Evolutionary conservation across 2,113 vertebrate genomes (phyloP).

Genomic region (Albula goreensis): DNA sequence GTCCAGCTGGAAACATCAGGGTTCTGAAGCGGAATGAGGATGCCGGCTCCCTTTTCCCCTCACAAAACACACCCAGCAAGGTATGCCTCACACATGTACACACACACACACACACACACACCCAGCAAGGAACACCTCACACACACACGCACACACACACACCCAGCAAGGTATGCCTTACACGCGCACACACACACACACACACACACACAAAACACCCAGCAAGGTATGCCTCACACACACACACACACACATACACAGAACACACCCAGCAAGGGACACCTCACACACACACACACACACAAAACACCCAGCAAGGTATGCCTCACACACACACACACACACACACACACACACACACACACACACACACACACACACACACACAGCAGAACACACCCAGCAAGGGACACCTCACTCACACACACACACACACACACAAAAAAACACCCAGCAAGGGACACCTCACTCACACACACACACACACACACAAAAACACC

Average conservation of each 20-base stretch:
- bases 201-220: slow-evolving; percentile 34
- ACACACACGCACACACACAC: background rate
- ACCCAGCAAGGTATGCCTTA: slow-evolving; percentile 58
- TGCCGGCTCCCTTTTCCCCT: slow-evolving; percentile 34
- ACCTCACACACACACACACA: background rate
- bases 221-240: slow-evolving; percentile 61
- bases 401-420: too few species aligned
- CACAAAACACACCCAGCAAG: slow-evolving; percentile 57
- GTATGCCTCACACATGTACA: slow-evolving; percentile 39
- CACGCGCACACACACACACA: too few species aligned
- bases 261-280: slow-evolving; percentile 61
- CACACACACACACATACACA: slow-evolving; percentile 12
- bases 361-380: background rate
- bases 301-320: slow-evolving; percentile 64
- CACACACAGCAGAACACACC: background rate
- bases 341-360: background rate
- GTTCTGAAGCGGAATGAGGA: slow-evolving; percentile 74
- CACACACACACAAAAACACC: background rate
- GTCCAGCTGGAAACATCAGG: slow-evolving; percentile 53
- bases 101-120: slow-evolving; percentile 24
- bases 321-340: background rate
- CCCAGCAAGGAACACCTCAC: slow-evolving; percentile 59
- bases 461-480: background rate
- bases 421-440: background rate
- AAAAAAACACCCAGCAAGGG: background rate